A percentile compares a stretch with the other conserved stretches of the same genome.
phyloP scores from a whole-genome alignment of 2,888 invertebrate genomes.

The Hyalella azteca region DNA sequence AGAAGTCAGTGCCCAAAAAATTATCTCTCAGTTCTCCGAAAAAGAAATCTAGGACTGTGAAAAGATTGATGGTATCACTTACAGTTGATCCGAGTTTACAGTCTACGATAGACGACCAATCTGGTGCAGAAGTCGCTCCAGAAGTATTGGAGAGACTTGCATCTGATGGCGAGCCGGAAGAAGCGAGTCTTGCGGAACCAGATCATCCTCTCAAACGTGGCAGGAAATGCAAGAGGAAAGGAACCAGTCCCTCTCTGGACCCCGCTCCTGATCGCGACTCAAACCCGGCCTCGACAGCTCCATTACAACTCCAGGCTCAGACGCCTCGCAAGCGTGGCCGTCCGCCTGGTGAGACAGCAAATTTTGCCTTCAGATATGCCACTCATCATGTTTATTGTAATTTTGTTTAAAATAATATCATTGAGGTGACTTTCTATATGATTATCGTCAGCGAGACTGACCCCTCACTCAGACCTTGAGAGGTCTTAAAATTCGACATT shows the following conservation, averaged over 20 bases:
- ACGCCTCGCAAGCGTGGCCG: constrained; percentile 35
- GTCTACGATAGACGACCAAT: neutral
- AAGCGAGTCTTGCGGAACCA: neutral
- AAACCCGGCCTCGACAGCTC: neutral
- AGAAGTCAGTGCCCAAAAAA: neutral
- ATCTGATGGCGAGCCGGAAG: neutral
- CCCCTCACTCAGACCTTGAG: too few species aligned
- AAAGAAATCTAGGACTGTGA: neutral
- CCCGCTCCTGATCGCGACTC: neutral
- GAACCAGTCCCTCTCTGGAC: neutral
- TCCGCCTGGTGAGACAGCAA: constrained; percentile 33
- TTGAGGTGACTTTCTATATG: too few species aligned
- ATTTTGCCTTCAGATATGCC: too few species aligned
- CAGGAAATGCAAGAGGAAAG: neutral
- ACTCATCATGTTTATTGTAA: too few species aligned
- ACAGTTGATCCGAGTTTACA: neutral
- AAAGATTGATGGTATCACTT: neutral
- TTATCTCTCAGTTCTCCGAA: neutral
- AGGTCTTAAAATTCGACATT: too few species aligned
- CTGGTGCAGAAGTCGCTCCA: neutral
- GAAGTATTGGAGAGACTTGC: neutral
- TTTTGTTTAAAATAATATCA: too few species aligned
- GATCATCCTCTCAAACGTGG: neutral
- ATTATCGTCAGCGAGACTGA: too few species aligned
- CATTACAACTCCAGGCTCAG: neutral